A percentile compares a stretch with the other conserved stretches of the same genome.
Evolutionary conservation across 2,113 vertebrate genomes (phyloP).

Genomic region (Vulpes lagopus): DNA sequence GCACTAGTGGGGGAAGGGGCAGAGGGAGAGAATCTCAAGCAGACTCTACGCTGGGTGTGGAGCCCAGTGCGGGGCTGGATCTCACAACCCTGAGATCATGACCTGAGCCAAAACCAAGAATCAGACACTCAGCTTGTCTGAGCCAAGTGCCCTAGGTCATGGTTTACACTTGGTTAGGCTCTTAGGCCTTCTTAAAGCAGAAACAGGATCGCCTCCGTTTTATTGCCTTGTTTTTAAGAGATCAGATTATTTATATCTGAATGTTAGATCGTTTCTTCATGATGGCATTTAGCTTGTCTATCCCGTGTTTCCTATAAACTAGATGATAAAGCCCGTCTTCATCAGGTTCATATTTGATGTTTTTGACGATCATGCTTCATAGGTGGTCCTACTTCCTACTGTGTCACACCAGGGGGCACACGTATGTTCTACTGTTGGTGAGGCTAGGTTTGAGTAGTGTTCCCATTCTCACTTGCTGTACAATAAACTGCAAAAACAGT

Average conservation of each 20-base stretch:
- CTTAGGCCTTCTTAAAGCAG: neutral
- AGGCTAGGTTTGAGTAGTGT: neutral
- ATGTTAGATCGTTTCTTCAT: neutral
- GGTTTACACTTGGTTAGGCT: neutral
- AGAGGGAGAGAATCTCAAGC: neutral
- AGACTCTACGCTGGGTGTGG: neutral
- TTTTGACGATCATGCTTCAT: neutral
- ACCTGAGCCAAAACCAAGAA: neutral
- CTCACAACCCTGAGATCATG: neutral
- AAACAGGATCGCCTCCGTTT: neutral
- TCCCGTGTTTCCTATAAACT: neutral
- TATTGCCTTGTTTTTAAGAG: neutral
- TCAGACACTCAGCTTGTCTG: neutral
- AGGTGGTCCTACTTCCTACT: neutral
- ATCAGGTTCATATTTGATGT: neutral
- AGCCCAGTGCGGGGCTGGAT: neutral
- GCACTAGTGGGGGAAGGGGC: neutral
- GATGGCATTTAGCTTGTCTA: neutral
- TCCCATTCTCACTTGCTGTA: neutral
- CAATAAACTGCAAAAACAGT: neutral
- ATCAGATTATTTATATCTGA: neutral
- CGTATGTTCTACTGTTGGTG: neutral
- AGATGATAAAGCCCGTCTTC: neutral
- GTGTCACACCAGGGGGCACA: neutral
- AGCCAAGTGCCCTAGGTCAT: neutral